Base-by-base conservation (phyloP, 2,797 vertebrate species). In the Phylloscopus collybita region DNA sequence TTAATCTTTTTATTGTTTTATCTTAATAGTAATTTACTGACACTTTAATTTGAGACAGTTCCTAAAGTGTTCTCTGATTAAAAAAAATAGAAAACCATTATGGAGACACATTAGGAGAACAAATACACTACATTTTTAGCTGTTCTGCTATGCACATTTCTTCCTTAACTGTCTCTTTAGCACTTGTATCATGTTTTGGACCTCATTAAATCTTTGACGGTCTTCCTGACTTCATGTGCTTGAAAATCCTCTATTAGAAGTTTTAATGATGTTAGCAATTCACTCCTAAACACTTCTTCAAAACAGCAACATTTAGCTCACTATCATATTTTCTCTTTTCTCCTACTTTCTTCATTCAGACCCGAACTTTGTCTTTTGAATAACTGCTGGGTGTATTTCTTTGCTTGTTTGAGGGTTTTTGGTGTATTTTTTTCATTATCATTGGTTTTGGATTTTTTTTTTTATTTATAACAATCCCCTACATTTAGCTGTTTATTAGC, bases 1-100 rank as follows among this genome's bases (percentile, higher is more conserved):
- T 49, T 79, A 94, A 85, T 86, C 6, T 70, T 75, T 49, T 70
- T 81, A 85, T 87, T 84, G n/a, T 29, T 74, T 92, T 73, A 73
- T 44, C n/a, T 79, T 80, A 72, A 51, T 50, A 69, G 11, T 14
- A 3, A 44, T 86, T 94, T 70, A 84, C 51, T 73, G 47, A 49
- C 9, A 40, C 20, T 60, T 88, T 22, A 75, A 30, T 69, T 69
- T 90, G 20, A 69, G 44, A 32, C 25, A 69, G 29, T 74, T 92
- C 18, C n/a, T 50, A 51, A 71, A 83, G 7, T 36, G 14, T 26
- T 70, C 32, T 16, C 5, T 83, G n/a, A 38, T 49, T 25, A 11
- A 49, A 83, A 87, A 60, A 61, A 57, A 19, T 13, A 50, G 25
- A 26, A 45, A 61, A 20, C 8, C 21, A 69, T 57, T 65, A 66